phyloP scores from a whole-genome alignment of 1,140 invertebrate genomes.

The Rhizoglyphus robini region DNA sequence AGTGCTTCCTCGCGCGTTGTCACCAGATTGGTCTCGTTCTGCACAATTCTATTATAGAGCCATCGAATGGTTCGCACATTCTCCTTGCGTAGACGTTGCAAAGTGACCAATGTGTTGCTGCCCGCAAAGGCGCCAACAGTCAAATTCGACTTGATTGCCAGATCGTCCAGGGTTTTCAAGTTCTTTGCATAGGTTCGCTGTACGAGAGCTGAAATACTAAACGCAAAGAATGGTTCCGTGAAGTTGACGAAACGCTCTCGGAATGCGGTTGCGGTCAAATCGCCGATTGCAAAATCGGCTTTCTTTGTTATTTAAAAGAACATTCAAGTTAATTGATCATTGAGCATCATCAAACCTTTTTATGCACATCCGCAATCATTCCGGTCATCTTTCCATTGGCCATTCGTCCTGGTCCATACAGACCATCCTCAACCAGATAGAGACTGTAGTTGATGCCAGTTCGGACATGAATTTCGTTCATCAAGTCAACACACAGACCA shows the following conservation, averaged over 20 bases:
- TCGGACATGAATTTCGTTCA: background rate
- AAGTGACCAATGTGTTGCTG: background rate
- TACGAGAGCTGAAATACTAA: conserved; percentile 41
- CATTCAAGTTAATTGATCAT: background rate
- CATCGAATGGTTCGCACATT: background rate
- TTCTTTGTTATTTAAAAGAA: conserved; percentile 1
- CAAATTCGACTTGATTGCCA: conserved; percentile 5
- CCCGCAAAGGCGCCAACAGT: background rate
- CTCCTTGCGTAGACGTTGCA: background rate
- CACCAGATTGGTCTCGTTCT: background rate
- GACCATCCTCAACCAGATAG: conserved; percentile 42
- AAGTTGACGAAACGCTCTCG: conserved; percentile 40
- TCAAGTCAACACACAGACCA: conserved; percentile 11
- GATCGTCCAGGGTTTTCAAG: conserved; percentile 1
- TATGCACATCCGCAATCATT: conserved; percentile 21
- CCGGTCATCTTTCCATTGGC: conserved; percentile 8
- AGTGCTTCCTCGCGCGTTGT: background rate
- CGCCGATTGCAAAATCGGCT: conserved; percentile 41
- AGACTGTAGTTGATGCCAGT: conserved; percentile 13
- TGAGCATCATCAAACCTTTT: conserved; percentile 8
- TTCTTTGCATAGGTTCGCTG: background rate
- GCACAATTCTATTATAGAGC: background rate
- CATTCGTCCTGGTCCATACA: background rate
- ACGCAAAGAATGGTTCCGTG: conserved; percentile 42
- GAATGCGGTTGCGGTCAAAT: conserved; percentile 40